Percentiles rank a stretch among this genome's conserved stretches.
These are phyloP conservation scores for Bombus vancouverensis DNA, from an alignment of 1,140 invertebrate genomes.

Conservation along the genomic window DNA sequence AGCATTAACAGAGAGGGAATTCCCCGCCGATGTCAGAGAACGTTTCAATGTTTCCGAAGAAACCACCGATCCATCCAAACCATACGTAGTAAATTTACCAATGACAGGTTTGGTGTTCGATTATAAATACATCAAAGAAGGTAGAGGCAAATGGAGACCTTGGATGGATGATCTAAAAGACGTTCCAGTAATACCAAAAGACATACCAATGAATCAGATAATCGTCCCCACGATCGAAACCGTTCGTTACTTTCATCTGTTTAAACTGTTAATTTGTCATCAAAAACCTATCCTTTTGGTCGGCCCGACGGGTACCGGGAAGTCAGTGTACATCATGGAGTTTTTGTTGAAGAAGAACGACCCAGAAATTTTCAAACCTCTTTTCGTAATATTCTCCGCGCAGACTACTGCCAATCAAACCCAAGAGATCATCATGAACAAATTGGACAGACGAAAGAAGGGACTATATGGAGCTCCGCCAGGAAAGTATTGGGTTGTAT, in stretches of 20 bases:
- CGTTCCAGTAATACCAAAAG: slow-evolving; percentile 91
- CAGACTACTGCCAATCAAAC: slow-evolving; percentile 98
- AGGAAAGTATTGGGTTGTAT: slow-evolving; percentile 87
- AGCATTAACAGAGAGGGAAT: slow-evolving; percentile 88
- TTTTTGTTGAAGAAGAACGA: slow-evolving; percentile 93
- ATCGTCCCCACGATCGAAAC: slow-evolving; percentile 96
- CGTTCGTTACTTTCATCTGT: slow-evolving; percentile 90
- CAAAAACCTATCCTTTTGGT: slow-evolving; percentile 93
- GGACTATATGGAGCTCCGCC: slow-evolving; percentile 78
- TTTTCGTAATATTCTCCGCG: slow-evolving; percentile 96
- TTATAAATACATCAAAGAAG: slow-evolving; percentile 95
- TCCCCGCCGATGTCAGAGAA: slow-evolving; percentile 84
- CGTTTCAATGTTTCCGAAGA: slow-evolving; percentile 83
- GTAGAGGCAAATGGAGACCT: slow-evolving; percentile 93
- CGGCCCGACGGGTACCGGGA: slow-evolving; percentile 96
- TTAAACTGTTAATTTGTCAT: slow-evolving; percentile 90
- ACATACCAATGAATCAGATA: slow-evolving; percentile 96
- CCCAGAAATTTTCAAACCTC: slow-evolving; percentile 90
- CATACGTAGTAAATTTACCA: slow-evolving; percentile 90
- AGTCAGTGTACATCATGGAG: slow-evolving; percentile 93
- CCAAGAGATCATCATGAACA: slow-evolving; percentile 98
- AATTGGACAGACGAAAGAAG: slow-evolving; percentile 96
- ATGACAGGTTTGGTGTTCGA: slow-evolving; percentile 92
- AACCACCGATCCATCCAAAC: slow-evolving; percentile 85
- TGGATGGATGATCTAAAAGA: slow-evolving; percentile 93